These are phyloP conservation scores for Branchinecta lynchi DNA, from an alignment of 1,140 invertebrate genomes.

Conservation along the genomic window DNA sequence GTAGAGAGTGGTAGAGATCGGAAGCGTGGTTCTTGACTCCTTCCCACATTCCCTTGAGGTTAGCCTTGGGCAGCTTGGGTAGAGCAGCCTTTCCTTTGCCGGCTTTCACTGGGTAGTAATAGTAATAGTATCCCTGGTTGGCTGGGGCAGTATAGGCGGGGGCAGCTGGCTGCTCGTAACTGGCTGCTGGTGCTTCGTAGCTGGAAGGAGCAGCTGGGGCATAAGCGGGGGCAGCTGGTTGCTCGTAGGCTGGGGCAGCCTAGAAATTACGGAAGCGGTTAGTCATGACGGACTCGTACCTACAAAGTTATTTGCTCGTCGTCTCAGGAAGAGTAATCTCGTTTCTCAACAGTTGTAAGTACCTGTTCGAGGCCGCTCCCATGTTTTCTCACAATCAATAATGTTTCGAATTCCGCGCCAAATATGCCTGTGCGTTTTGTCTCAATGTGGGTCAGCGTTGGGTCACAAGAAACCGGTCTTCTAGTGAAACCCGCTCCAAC, in stretches of 20 bases:
- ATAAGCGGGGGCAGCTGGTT: constrained; percentile 14
- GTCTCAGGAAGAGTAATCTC: too few relatives aligned
- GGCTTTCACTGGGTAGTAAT: constrained; percentile 22
- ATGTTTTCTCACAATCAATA: too few relatives aligned
- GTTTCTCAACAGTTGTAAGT: too few relatives aligned
- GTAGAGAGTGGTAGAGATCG: neutral
- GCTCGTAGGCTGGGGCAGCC: neutral
- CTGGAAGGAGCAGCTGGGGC: constrained; percentile 15
- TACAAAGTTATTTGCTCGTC: too few relatives aligned
- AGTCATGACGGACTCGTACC: too few relatives aligned
- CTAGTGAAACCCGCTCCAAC: too few relatives aligned
- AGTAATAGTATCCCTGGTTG: constrained; percentile 21
- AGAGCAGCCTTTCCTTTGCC: constrained; percentile 17
- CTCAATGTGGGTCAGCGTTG: too few relatives aligned
- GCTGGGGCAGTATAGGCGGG: constrained; percentile 19
- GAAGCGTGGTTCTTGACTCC: neutral
- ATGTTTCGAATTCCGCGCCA: too few relatives aligned
- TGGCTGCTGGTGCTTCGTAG: constrained; percentile 15
- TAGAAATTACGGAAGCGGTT: too few relatives aligned
- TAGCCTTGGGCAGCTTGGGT: constrained; percentile 16
- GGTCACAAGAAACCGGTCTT: too few relatives aligned
- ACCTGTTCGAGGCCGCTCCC: too few relatives aligned
- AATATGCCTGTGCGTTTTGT: too few relatives aligned
- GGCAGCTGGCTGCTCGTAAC: constrained; percentile 12
- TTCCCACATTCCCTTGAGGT: constrained; percentile 2